Evolutionary conservation across 2,113 vertebrate genomes (phyloP), one percentile per base, ranked within the genome.

Genomic region (Anguilla japonica): DNA sequence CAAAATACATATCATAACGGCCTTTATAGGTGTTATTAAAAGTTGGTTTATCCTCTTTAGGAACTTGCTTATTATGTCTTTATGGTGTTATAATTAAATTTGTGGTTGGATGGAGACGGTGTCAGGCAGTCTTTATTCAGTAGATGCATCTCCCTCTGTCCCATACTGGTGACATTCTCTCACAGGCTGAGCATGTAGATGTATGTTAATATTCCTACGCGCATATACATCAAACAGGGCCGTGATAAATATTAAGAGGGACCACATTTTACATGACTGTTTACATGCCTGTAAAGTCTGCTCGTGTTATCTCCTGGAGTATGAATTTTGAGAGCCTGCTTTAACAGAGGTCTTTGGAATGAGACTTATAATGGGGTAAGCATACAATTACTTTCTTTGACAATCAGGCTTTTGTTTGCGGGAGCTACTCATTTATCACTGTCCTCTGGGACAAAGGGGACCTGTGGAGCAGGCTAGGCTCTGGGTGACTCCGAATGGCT

Each of bases 401-500:
- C 87, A 88, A 26, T 46, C 82, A 63, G 88, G 86, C 90, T 88
- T 87, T 88, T 86, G 79, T 87, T 79, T 85, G 71, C 26, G 63
- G 83, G 82, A 63, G 87, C 87, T 84, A 86, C 87, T 84, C 87
- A 87, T 90, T 89, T 87, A 89, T 87, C 89, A 87, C 89, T 90
- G 89, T 91, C 91, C 91, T 82, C 71, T 43, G 89, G 89, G 90
- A 92, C 90, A 92, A 92, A 89, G 90, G 88, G 86, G 88, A 92
- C 91, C 91, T 91, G 90, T 91, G 88, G 91, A 88, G 88, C 50
- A 41, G 71, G 50, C 60, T 71, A 83, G 87, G 79, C 82, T 84
- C 80, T 57, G 88, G 67, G 81, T 67, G 83, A 79, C 80, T 85
- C 85, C 67, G 53, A 84, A 67, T 75, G 79, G 81, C 50, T 86